Base-by-base conservation (phyloP, 2,888 invertebrate genomes). In the Molanna angustata region DNA sequence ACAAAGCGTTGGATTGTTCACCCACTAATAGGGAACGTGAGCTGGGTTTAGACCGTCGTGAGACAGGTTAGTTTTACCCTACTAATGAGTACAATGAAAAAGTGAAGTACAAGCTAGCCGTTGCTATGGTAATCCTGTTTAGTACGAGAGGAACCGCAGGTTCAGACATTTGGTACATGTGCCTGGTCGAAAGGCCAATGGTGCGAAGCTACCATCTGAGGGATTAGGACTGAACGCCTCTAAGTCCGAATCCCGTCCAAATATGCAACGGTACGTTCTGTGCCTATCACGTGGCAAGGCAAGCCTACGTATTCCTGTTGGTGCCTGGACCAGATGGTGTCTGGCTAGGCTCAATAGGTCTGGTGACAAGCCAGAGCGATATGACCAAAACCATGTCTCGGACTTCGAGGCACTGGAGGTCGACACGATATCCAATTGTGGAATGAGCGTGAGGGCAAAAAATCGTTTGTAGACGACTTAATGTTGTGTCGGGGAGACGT, bases 1-100 rank as follows among this genome's bases (percentile, higher is more conserved):
- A 72, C 79, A 75, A 82, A 82, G 82, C 74, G 81, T 83, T 74
- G 82, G 82, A 83, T 84, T 84, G 82, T 83, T 84, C 80, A 82
- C 79, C 80, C 80, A 74, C 76, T 69, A 78, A 80, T 69, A 80
- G 79, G 78, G n/a, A n/a, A n/a, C n/a, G n/a, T n/a, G n/a, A n/a
- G n/a, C n/a, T n/a, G n/a, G n/a, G n/a, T n/a, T n/a, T n/a, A n/a
- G n/a, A n/a, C n/a, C n/a, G n/a, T n/a, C n/a, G n/a, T n/a, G n/a
- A n/a, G n/a, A n/a, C n/a, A 79, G 76, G 76, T 79, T 76, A 79
- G 76, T 78, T 79, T 79, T 79, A 78, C 74, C 77, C 77, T 76
- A 77, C 76, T 75, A 74, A 75, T 75, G n/a, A n/a, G n/a, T n/a
- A n/a, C n/a, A n/a, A n/a, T n/a, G 74, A 65, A n/a, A n/a, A n/a